These are phyloP conservation scores for Caenorhabditis virilis DNA, from an alignment of 2,888 invertebrate species.

Conservation along the genomic window DNA sequence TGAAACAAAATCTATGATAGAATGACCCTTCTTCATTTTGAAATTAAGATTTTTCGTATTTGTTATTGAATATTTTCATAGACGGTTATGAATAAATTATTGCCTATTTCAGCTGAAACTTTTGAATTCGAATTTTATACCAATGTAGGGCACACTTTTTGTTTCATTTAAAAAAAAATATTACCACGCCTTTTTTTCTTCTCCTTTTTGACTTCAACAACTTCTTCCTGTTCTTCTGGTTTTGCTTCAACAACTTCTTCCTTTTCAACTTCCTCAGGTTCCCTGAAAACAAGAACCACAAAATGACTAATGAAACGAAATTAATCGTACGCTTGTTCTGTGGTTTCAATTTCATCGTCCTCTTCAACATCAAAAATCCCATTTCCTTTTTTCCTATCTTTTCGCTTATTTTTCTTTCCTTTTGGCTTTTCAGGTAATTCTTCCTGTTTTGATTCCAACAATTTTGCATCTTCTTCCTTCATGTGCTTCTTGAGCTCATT, in stretches of 20 bases:
- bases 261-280: slow-evolving; percentile 16
- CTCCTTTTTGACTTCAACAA: slow-evolving; percentile 28
- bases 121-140: no score
- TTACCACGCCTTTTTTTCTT: slow-evolving; percentile 39
- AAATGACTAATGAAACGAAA: no score
- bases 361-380: slow-evolving; percentile 29
- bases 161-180: no score
- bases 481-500: slow-evolving; percentile 70
- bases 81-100: no score
- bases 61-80: no score
- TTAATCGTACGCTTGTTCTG: background rate
- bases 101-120: no score
- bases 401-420: slow-evolving; percentile 33
- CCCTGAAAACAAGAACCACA: no score
- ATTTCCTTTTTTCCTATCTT: slow-evolving; percentile 31
- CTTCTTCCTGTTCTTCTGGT: slow-evolving; percentile 6
- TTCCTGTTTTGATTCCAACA: slow-evolving; percentile 31
- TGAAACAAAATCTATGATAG: no score
- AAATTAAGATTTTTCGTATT: no score
- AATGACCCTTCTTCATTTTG: no score
- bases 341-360: slow-evolving; percentile 3
- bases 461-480: slow-evolving; percentile 68
- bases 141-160: slow-evolving; percentile 12
- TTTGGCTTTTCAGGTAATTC: slow-evolving; percentile 1
- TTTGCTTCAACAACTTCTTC: slow-evolving; percentile 5